Evolutionary conservation across 2,888 invertebrate genomes (phyloP), one percentile per base, ranked within the genome.

Genomic region (Sialis lutaria): DNA sequence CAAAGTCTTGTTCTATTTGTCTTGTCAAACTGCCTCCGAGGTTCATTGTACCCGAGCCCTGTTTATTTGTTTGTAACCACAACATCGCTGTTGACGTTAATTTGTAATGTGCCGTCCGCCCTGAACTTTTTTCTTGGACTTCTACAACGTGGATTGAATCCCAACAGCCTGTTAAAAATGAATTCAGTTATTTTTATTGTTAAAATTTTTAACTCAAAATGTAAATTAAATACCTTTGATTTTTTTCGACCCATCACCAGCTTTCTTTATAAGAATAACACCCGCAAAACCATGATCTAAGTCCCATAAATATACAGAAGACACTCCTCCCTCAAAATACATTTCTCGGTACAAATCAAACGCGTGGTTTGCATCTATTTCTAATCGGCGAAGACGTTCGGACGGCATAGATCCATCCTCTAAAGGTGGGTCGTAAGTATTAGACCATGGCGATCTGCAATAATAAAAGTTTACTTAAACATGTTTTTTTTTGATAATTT

Each of bases 81-180:
- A 99, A 69, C 97, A 98, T 99, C 0, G 92, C 95, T 0, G 98
- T 98, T 0, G 96, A 97, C 40, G 97, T 98, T 59, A 99, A 75
- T 72, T 98, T 98, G 65, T 98, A 98, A 65, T 96, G 95, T 30
- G 96, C 96, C 56, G 82, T 87, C 47, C 92, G 76, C 0, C 95
- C 95, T 30, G 85, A 86, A 43, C 90, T 83, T 67, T 96, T 96
- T 64, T 96, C 95, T 62, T 91, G 90, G 1, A 98, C 96, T 69
- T 99, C 98, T 10, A 98, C 91, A 0, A 99, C 98, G 62, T 99
- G 98, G 60, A 98, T 95, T 2, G 97, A 97, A 64, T 98, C 98
- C 98, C 98, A 99, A 67, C 97, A 97, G 1, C 98, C 22, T 22
- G 4, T 22, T 22, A 22, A 2, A 22, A 22, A 22, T 22, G 2